Conservation (phyloP, 1,140 invertebrate genomes). For the Drosophila truncata region DNA sequence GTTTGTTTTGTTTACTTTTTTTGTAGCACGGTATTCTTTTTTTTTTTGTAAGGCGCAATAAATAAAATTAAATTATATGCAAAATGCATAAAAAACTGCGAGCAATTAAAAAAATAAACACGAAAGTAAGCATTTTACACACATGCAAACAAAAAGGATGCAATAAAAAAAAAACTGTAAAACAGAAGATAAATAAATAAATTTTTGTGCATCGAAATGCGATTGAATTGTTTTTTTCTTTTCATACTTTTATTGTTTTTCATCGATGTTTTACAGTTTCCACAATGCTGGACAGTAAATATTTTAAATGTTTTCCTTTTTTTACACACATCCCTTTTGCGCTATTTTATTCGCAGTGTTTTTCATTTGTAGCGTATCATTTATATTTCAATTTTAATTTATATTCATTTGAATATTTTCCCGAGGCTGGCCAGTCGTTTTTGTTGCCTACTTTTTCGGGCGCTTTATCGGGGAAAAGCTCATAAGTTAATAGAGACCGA, state of each 20-base stretch:
- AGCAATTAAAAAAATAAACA: constrained; percentile 81
- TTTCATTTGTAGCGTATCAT: constrained; percentile 54
- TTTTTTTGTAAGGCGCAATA: constrained; percentile 48
- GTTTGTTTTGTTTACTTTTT: constrained; percentile 33
- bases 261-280: constrained; percentile 69
- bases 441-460: constrained; percentile 10
- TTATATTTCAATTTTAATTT: constrained; percentile 82
- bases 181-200: constrained; percentile 70
- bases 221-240: constrained; percentile 54
- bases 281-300: constrained; percentile 71
- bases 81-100: constrained; percentile 63
- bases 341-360: constrained; percentile 31
- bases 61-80: constrained; percentile 82
- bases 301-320: constrained; percentile 69
- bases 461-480: constrained; percentile 52
- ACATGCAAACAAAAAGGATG: constrained; percentile 38
- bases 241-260: constrained; percentile 7
- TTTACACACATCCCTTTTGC: constrained; percentile 28
- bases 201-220: constrained; percentile 63
- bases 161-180: constrained; percentile 63
- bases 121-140: constrained; percentile 67
- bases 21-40: constrained; percentile 8
- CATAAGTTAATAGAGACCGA: constrained; percentile 61
- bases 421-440: neutral
- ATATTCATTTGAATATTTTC: constrained; percentile 67